These are phyloP conservation scores for Chiloscyllium punctatum DNA, from an alignment of 2,797 vertebrate genomes.

Conservation along the genomic window DNA sequence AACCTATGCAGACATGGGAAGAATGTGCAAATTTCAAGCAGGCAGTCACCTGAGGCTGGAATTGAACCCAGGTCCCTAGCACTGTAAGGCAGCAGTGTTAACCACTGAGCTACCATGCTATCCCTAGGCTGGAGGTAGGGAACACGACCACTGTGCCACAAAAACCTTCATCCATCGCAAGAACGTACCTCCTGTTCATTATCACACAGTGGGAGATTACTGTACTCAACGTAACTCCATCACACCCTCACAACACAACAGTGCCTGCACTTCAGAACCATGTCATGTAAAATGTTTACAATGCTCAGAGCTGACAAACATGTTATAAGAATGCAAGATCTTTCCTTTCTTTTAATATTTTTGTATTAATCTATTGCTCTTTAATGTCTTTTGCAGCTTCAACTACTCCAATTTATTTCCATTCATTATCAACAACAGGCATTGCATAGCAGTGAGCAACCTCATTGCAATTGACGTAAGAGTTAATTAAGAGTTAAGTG, in stretches of 20 bases:
- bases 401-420: background rate
- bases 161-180: too few species aligned
- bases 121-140: too few species aligned
- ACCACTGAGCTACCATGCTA: too few species aligned
- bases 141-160: too few species aligned
- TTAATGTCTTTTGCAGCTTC: background rate
- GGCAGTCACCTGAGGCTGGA: too few species aligned
- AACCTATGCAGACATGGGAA: too few species aligned
- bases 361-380: background rate
- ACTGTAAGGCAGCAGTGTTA: too few species aligned
- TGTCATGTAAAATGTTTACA: background rate
- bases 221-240: background rate
- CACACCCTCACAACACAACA: background rate
- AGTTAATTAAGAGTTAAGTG: background rate
- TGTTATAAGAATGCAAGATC: background rate
- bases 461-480: background rate
- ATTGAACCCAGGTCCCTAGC: too few species aligned
- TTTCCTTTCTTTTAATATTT: background rate
- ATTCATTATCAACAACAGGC: background rate
- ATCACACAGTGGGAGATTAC: background rate
- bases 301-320: too few species aligned
- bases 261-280: background rate
- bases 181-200: background rate
- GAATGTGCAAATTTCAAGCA: too few species aligned
- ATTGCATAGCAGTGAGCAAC: background rate